Evolutionary conservation across 2,888 invertebrate species (phyloP).

Genomic region (Andrena flavipes): DNA sequence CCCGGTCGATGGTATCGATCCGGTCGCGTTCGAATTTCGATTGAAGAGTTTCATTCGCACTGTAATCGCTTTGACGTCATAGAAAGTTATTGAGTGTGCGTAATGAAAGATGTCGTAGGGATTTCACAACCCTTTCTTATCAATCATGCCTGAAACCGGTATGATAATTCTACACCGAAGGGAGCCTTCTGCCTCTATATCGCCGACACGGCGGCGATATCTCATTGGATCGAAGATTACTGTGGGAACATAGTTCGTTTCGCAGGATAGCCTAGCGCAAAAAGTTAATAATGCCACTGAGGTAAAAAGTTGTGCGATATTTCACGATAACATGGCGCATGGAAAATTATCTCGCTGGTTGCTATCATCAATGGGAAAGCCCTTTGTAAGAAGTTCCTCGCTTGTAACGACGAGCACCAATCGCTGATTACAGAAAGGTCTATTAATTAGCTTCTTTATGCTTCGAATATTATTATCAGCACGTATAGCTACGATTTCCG

Average conservation of each 20-base stretch:
- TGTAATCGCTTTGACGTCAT: neutral
- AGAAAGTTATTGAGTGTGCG: slow-evolving; percentile 4
- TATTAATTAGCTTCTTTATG: slow-evolving; percentile 19
- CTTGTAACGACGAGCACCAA: neutral
- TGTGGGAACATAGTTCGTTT: neutral
- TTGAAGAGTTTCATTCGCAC: neutral
- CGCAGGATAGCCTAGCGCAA: neutral
- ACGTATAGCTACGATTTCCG: slow-evolving; percentile 11
- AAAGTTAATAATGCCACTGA: slow-evolving; percentile 17
- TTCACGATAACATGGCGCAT: neutral
- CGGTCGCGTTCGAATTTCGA: neutral
- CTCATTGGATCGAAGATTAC: neutral
- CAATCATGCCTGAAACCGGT: slow-evolving; percentile 27
- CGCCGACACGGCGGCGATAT: slow-evolving; percentile 5
- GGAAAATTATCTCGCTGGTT: slow-evolving; percentile 1
- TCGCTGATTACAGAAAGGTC: slow-evolving; percentile 10
- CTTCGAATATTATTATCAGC: neutral
- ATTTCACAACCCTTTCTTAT: slow-evolving; percentile 12
- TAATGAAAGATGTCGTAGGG: neutral
- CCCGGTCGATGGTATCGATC: neutral
- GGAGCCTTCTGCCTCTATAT: neutral
- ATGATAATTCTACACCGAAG: slow-evolving; percentile 23
- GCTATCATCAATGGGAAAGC: neutral
- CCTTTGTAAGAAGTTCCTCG: neutral
- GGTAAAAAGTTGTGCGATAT: neutral